phyloP scores from a whole-genome alignment of 2,113 vertebrate species.

The Beaufortia kweichowensis region DNA sequence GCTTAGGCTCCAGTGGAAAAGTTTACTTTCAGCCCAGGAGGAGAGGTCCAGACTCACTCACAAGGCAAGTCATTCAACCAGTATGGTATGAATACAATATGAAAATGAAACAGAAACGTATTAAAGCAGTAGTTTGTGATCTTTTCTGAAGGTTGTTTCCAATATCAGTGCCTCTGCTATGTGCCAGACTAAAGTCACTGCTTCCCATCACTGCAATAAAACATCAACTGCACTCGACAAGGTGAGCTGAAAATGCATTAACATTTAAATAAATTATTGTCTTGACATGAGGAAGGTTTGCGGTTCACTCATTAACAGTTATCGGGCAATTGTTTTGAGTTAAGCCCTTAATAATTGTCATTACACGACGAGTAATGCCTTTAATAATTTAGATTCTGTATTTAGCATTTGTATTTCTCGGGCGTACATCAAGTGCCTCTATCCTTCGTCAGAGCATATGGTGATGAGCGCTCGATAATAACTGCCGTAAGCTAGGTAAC shows the following conservation, averaged over 20 bases:
- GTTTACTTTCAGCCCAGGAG: slow-evolving; percentile 64
- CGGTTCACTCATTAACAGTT: background rate
- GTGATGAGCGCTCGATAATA: slow-evolving; percentile 43
- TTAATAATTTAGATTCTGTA: slow-evolving; percentile 28
- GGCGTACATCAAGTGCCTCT: slow-evolving; percentile 24
- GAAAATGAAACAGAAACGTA: background rate
- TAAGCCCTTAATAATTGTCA: slow-evolving; percentile 3
- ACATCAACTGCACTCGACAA: slow-evolving; percentile 40
- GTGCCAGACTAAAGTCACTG: slow-evolving; percentile 39
- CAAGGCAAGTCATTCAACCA: slow-evolving; percentile 57
- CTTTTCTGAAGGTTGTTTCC: slow-evolving; percentile 61
- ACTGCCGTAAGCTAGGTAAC: slow-evolving; percentile 32
- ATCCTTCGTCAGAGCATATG: slow-evolving; percentile 32
- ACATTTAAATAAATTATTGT: slow-evolving; percentile 6
- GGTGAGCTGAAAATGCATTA: slow-evolving; percentile 41
- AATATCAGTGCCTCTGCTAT: slow-evolving; percentile 21
- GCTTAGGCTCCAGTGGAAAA: slow-evolving; percentile 64
- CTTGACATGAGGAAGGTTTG: background rate
- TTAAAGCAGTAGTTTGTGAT: background rate
- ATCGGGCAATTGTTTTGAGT: background rate
- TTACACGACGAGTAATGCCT: slow-evolving; percentile 4
- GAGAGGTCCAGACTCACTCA: slow-evolving; percentile 66
- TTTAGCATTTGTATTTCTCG: slow-evolving; percentile 28
- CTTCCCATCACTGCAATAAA: background rate
- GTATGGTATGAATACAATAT: background rate